phyloP scores from a whole-genome alignment of 2,888 invertebrate genomes.

The Mycogona germanica region DNA sequence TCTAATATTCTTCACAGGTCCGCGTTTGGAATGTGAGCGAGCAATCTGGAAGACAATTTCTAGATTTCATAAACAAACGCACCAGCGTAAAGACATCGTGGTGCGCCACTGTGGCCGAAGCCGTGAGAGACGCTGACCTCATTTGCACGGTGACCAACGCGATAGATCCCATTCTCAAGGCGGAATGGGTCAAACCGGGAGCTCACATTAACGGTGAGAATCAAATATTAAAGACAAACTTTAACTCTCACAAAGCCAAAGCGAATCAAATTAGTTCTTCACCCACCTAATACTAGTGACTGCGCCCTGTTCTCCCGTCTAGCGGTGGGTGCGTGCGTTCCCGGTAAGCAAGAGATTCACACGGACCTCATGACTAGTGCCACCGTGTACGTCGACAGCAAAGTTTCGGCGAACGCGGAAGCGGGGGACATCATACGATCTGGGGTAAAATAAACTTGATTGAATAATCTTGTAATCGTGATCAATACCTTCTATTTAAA shows the following conservation, averaged over 20 bases:
- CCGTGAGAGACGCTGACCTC: constrained; percentile 46
- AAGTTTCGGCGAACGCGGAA: constrained; percentile 42
- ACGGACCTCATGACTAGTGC: constrained; percentile 40
- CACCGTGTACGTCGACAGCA: constrained; percentile 44
- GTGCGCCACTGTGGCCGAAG: constrained; percentile 35
- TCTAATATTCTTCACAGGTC: constrained; percentile 8
- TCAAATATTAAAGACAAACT: neutral
- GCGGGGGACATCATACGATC: constrained; percentile 39
- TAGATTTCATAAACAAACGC: constrained; percentile 28
- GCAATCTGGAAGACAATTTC: constrained; percentile 31
- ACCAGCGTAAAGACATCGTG: constrained; percentile 24
- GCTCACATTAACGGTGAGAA: constrained; percentile 48
- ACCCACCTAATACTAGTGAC: too few relatives aligned
- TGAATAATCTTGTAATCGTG: constrained; percentile 4
- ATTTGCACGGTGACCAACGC: constrained; percentile 47
- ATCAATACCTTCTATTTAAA: too few relatives aligned
- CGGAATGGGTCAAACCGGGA: constrained; percentile 40
- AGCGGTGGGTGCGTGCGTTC: constrained; percentile 47
- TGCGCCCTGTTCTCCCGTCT: constrained; percentile 8
- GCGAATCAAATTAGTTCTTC: neutral
- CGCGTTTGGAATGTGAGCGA: constrained; percentile 44
- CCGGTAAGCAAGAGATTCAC: constrained; percentile 42
- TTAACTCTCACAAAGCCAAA: too few relatives aligned
- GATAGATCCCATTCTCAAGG: constrained; percentile 39
- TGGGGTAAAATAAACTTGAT: constrained; percentile 31